Percentiles rank a stretch among this genome's conserved stretches.
Evolutionary conservation across 2,797 vertebrate species (phyloP).

Genomic region (Gallinago nigripennis): DNA sequence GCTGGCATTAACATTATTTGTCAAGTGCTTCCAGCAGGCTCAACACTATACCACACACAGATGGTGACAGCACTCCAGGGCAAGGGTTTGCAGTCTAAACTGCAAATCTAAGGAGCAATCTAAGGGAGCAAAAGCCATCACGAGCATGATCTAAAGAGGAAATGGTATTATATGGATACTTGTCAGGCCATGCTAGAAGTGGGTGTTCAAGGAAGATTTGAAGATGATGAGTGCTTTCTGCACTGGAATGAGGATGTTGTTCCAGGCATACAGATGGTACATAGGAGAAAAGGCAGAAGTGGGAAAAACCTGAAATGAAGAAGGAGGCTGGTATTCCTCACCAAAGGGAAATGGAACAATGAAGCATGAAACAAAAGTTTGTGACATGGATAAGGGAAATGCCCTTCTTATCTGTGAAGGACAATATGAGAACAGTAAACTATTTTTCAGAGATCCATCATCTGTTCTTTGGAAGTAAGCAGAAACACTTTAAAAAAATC

Average conservation of each 20-base stretch:
- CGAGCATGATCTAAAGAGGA: slow-evolving; percentile 3
- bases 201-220: slow-evolving; percentile 49
- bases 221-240: slow-evolving; percentile 44
- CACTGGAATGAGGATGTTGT: slow-evolving; percentile 54
- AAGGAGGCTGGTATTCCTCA: slow-evolving; percentile 34
- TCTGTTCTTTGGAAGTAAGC: neutral
- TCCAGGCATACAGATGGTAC: slow-evolving; percentile 59
- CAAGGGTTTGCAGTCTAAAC: slow-evolving; percentile 19
- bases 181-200: slow-evolving; percentile 45
- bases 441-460: neutral
- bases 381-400: neutral
- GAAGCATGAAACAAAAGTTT: neutral
- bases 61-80: slow-evolving; percentile 38
- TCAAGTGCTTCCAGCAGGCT: slow-evolving; percentile 44
- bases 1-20: slow-evolving; percentile 44
- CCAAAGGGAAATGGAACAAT: slow-evolving; percentile 31
- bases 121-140: slow-evolving; percentile 42
- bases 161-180: slow-evolving; percentile 34
- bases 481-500: neutral
- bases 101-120: slow-evolving; percentile 27
- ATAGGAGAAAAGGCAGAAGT: slow-evolving; percentile 52
- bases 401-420: neutral
- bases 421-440: neutral
- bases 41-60: neutral
- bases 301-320: slow-evolving; percentile 60